phyloP scores from a whole-genome alignment of 2,797 vertebrate species.

The Tokudaia tokunoshimensis region DNA sequence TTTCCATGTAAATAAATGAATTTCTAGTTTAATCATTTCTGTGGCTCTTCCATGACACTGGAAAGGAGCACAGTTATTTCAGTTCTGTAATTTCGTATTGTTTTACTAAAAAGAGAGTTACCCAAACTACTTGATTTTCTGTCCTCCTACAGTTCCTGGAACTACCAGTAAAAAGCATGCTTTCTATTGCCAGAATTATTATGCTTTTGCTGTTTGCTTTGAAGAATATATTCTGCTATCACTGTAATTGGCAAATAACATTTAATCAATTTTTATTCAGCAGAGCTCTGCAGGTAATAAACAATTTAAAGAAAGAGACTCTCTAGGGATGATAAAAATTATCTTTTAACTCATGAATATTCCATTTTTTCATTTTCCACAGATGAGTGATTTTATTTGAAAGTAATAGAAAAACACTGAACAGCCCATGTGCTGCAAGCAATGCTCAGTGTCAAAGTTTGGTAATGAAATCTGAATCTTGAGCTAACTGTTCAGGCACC shows the following conservation, averaged over 20 bases:
- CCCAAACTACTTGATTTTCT: background rate
- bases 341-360: conserved; percentile 80
- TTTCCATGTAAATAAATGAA: conserved; percentile 27
- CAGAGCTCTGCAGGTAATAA: conserved; percentile 73
- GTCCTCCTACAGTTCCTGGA: background rate
- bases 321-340: conserved; percentile 75
- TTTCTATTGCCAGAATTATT: conserved; percentile 31
- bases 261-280: conserved; percentile 81
- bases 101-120: conserved; percentile 13
- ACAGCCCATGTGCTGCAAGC: conserved; percentile 62
- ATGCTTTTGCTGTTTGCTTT: conserved; percentile 54
- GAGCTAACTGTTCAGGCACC: background rate
- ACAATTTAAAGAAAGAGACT: conserved; percentile 72
- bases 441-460: conserved; percentile 49
- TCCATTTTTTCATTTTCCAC: conserved; percentile 77
- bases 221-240: conserved; percentile 58
- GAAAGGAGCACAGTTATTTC: background rate
- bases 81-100: background rate
- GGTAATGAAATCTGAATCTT: conserved; percentile 62
- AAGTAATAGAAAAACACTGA: conserved; percentile 73
- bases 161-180: background rate
- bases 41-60: background rate
- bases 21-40: background rate
- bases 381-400: conserved; percentile 75
- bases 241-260: conserved; percentile 77